Evolutionary conservation across 1,140 invertebrate genomes (phyloP).

Genomic region (Orius laevigatus): DNA sequence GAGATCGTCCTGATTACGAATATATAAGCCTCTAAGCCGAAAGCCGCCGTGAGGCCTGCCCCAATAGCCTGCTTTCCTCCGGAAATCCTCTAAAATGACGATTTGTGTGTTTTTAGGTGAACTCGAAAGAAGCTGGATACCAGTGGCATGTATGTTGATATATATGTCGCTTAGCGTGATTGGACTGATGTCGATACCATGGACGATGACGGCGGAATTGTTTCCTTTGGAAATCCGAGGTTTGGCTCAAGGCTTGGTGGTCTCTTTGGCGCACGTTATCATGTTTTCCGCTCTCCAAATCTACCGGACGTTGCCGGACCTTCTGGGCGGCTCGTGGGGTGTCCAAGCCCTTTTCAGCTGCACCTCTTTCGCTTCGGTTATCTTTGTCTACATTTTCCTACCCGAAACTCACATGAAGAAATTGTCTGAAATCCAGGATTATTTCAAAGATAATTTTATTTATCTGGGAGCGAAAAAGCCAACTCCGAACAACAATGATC

Average conservation of each 20-base stretch:
- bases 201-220: conserved; percentile 42
- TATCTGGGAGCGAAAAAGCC: conserved; percentile 11
- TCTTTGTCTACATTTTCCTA: conserved; percentile 42
- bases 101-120: conserved; percentile 9
- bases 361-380: conserved; percentile 35
- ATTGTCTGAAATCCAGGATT: conserved; percentile 47
- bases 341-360: conserved; percentile 53
- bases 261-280: conserved; percentile 33
- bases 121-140: conserved; percentile 20
- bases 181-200: conserved; percentile 38
- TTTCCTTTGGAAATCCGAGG: conserved; percentile 41
- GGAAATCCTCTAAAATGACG: too few relatives aligned
- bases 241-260: conserved; percentile 32
- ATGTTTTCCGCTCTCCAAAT: conserved; percentile 36
- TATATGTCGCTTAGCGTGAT: conserved; percentile 39
- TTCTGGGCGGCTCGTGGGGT: conserved; percentile 34
- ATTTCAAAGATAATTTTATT: conserved; percentile 31
- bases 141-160: conserved; percentile 31
- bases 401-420: conserved; percentile 56
- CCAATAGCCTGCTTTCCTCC: too few relatives aligned
- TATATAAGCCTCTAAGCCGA: too few relatives aligned
- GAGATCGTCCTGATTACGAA: too few relatives aligned
- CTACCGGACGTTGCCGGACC: conserved; percentile 28
- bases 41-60: too few relatives aligned
- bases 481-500: neutral